Base-by-base conservation (phyloP, 2,797 vertebrate species). In the Girardinus metallicus region DNA sequence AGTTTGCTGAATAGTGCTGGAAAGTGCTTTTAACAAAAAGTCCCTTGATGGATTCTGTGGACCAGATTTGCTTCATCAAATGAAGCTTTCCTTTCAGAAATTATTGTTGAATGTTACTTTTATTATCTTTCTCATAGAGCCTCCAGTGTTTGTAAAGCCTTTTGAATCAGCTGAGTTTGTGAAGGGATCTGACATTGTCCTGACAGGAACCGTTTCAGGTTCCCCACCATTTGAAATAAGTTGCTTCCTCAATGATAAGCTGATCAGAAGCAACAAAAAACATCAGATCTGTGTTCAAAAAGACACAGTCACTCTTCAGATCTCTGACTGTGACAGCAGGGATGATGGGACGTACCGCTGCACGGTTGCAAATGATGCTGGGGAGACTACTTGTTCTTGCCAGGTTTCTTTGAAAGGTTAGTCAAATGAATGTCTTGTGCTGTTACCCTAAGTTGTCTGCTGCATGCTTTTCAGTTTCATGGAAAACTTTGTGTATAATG, bases 401-500 rank as follows among this genome's bases (percentile, higher is more conserved):
- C 94, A 96, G 80, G 90, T 99, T 86, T 94, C 92, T 0, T 87
- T 99, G 62, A 98, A 98, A 99, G 98, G 98, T 99, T 91, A 95
- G 97, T 99, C 47, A 66, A 78, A 79, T 12, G 18, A 76, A 44
- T 74, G 62, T n/a, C 15, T 26, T 55, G 21, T 44, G 23, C 49
- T 31, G 57, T 29, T 60, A 16, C 29, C 57, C 4, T 1, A 31
- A 29, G 3, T 34, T 12, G 5, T 55, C 31, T 73, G 16, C 71
- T 74, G 82, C 80, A 85, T 85, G 83, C 29, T 70, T 62, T 34
- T 41, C 23, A 74, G 1, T 34, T 75, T 75, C 18, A 77, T 13
- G 9, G 26, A 23, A 5, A 7, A 1, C 15, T 51, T 16, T 44
- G 36, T 71, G 23, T 55, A 29, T 55, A 16, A 29, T 41, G 9